These are phyloP conservation scores for Drosophila lacicola DNA, from an alignment of 2,888 invertebrate genomes.

Conservation along the genomic window DNA sequence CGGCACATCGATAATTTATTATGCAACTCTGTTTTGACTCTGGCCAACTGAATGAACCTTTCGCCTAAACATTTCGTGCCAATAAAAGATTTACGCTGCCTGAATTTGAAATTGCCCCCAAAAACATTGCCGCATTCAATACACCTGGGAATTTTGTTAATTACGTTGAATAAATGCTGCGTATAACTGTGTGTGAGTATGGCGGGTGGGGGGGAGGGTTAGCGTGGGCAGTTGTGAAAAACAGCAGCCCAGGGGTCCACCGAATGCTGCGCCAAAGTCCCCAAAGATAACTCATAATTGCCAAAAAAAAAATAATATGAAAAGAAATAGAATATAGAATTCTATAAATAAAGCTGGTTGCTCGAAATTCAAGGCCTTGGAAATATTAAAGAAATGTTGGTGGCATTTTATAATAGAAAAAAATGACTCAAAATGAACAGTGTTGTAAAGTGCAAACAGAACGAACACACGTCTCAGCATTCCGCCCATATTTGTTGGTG, in stretches of 20 bases:
- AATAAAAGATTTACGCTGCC: conserved; percentile 76
- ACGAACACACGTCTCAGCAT: too few relatives aligned
- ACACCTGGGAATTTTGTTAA: conserved; percentile 77
- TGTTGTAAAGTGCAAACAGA: too few relatives aligned
- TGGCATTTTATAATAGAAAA: too few relatives aligned
- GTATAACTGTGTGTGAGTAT: conserved; percentile 26
- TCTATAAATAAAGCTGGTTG: not conserved
- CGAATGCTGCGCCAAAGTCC: conserved; percentile 13
- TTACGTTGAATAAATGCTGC: conserved; percentile 74
- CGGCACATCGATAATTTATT: conserved; percentile 75
- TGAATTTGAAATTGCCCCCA: conserved; percentile 67
- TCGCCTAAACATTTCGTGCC: conserved; percentile 70
- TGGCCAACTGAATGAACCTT: conserved; percentile 56
- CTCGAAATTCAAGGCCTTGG: too few relatives aligned
- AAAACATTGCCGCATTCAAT: conserved; percentile 46
- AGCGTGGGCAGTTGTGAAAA: not conserved
- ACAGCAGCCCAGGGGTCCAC: not conserved
- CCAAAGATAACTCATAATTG: conserved; percentile 40
- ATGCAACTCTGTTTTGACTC: conserved; percentile 63
- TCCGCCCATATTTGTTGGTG: too few relatives aligned
- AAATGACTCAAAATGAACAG: too few relatives aligned
- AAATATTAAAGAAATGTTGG: too few relatives aligned
- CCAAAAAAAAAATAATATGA: conserved; percentile 18
- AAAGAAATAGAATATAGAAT: not conserved
- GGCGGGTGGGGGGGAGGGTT: not conserved